Percentiles rank a stretch among this genome's conserved stretches.
These are phyloP conservation scores for Tachystola acroxantha DNA, from an alignment of 2,888 invertebrate genomes.

Conservation along the genomic window DNA sequence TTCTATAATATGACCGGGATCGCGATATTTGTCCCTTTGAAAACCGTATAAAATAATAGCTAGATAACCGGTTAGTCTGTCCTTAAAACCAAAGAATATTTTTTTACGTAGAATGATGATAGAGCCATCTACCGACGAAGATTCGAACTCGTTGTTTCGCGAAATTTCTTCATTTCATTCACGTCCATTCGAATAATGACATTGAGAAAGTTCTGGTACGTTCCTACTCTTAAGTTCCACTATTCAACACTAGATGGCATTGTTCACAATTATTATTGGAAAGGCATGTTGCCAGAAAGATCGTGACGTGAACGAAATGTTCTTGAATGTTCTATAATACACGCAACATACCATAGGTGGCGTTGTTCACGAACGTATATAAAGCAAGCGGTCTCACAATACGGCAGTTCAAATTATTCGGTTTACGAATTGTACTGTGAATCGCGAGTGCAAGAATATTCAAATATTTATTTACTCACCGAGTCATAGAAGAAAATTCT, in stretches of 20 bases:
- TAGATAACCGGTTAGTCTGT: too few species aligned
- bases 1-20: too few species aligned
- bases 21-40: too few species aligned
- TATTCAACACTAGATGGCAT: constrained; percentile 41
- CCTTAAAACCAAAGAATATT: too few species aligned
- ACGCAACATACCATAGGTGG: constrained; percentile 27
- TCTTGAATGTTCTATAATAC: constrained; percentile 30
- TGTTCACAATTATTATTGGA: constrained; percentile 6
- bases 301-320: constrained; percentile 8
- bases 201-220: too few species aligned
- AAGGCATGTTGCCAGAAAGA: constrained; percentile 11
- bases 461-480: constrained; percentile 1
- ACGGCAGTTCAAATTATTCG: constrained; percentile 13
- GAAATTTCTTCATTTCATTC: too few species aligned
- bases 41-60: too few species aligned
- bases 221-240: constrained; percentile 15
- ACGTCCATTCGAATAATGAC: too few species aligned
- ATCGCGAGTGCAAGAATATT: constrained; percentile 1
- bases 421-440: constrained; percentile 3
- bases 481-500: constrained; percentile 9
- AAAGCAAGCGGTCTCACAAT: constrained; percentile 16
- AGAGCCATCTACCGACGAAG: not conserved
- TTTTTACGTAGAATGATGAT: too few species aligned
- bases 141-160: not conserved
- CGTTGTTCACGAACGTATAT: constrained; percentile 31